Base-by-base conservation (phyloP, 2,888 invertebrate genomes). In the Agrilus biguttatus region DNA sequence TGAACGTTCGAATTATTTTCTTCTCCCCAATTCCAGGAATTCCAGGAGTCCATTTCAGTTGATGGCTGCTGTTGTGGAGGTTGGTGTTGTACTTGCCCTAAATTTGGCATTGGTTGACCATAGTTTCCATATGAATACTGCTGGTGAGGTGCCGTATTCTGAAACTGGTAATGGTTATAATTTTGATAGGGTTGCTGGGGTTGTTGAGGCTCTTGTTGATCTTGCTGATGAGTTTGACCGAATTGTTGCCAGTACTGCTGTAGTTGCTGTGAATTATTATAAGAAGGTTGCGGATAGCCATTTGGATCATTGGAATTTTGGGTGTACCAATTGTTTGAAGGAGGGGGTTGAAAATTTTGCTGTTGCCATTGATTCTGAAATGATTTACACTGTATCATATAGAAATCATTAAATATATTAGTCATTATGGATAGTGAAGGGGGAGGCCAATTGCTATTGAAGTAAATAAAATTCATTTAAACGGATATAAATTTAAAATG, bases 11-110 rank as follows among this genome's bases (percentile, higher is more conserved):
- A 62, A 45, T 65, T 63, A 41, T 66, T 61, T 48, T 67, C 66
- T 46, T 77, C 77, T 12, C 75, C 77, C 77, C 76, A 76, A 2
- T 72, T 73, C 77, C 76, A 76, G 2, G 44, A 40, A 54, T 72
- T 72, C 75, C 75, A 75, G 39, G 60, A 53, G 51, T 65, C 65
- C 7, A 55, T 55, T 36, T 58, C 54, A 21, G 51, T 48, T 36
- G 47, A 49, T 17, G 41, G 47, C 33, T 48, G 50, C 3, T 45
- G 43, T 67, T 70, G 43, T 54, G 62, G 54, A 40, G 44, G 43
- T 19, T 46, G 43, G 8, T 41, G 14, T 39, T 46, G 48, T 43
- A 57, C 42, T 53, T 55, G 45, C 14, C 12, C 28, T 38, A 40
- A 36, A 36, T 41, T 39, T 42, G 46, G 6, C 38, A 43, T 43